Evolutionary conservation across 2,797 vertebrate species (phyloP).

Genomic region (Cossypha polioptera): DNA sequence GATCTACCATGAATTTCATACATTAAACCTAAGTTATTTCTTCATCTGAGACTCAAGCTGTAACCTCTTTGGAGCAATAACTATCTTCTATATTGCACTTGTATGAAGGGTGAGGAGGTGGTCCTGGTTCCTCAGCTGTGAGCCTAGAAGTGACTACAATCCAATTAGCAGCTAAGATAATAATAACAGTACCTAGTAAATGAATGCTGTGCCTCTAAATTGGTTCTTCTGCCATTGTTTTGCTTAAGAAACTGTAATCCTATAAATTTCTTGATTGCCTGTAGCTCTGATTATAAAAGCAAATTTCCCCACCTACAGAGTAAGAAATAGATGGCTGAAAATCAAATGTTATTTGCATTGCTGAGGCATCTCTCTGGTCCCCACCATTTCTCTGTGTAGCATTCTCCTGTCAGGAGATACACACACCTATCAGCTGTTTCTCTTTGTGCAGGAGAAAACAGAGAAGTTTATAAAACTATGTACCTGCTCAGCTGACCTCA

Average conservation of each 20-base stretch:
- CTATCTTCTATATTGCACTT: background rate
- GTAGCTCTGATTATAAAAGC: constrained; percentile 14
- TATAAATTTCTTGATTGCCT: background rate
- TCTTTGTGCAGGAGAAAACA: background rate
- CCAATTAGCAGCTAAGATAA: background rate
- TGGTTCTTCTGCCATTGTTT: background rate
- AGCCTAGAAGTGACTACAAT: background rate
- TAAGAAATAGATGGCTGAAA: background rate
- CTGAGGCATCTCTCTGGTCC: background rate
- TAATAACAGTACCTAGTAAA: background rate
- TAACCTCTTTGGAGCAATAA: background rate
- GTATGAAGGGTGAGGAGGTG: background rate
- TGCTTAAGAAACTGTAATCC: constrained; percentile 21
- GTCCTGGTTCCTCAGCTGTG: background rate
- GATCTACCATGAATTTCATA: background rate
- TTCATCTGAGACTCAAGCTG: background rate
- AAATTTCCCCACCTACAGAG: background rate
- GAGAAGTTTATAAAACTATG: background rate
- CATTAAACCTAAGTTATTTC: background rate
- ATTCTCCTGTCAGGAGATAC: background rate
- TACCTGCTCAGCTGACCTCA: background rate
- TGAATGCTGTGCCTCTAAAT: background rate
- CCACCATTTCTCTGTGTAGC: background rate
- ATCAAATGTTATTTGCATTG: background rate
- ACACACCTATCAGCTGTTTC: background rate